Conservation (phyloP, 2,888 invertebrate genomes). For the Drosophila birchii region DNA sequence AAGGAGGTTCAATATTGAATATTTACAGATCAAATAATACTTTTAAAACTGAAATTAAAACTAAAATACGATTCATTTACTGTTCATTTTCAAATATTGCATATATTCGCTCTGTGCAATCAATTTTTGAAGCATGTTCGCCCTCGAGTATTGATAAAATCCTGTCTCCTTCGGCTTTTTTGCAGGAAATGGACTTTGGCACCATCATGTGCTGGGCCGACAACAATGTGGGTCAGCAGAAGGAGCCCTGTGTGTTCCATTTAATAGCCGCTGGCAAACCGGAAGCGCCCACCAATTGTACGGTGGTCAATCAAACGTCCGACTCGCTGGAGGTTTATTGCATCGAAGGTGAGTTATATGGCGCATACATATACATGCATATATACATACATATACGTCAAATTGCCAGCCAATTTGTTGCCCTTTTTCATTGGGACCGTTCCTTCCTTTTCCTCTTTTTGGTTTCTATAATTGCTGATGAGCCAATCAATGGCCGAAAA, state of each 20-base stretch:
- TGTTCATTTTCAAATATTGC: background rate
- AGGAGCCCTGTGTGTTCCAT: conserved; percentile 91
- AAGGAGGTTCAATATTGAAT: background rate
- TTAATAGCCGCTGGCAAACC: conserved; percentile 92
- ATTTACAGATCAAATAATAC: background rate
- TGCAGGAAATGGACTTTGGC: conserved; percentile 90
- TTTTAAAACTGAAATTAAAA: background rate
- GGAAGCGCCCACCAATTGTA: conserved; percentile 91
- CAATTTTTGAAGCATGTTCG: conserved; percentile 9
- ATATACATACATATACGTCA: conserved; percentile 22
- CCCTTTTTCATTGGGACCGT: conserved; percentile 36
- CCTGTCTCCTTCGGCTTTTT: conserved; percentile 10
- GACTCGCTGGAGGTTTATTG: conserved; percentile 91
- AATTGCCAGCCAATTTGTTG: conserved; percentile 59
- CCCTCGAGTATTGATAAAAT: conserved; percentile 15
- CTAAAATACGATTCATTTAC: background rate
- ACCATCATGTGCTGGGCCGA: conserved; percentile 91
- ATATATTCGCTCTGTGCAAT: background rate
- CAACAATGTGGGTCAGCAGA: conserved; percentile 89
- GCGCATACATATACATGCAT: background rate
- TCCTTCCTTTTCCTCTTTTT: conserved; percentile 3
- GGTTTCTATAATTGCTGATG: conserved; percentile 72
- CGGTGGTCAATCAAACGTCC: conserved; percentile 90
- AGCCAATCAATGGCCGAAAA: conserved; percentile 70
- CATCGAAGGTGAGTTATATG: conserved; percentile 85